A percentile compares a stretch with the other conserved stretches of the same genome.
Conservation (phyloP, 2,888 invertebrate species). For the Heliconius hortense region DNA sequence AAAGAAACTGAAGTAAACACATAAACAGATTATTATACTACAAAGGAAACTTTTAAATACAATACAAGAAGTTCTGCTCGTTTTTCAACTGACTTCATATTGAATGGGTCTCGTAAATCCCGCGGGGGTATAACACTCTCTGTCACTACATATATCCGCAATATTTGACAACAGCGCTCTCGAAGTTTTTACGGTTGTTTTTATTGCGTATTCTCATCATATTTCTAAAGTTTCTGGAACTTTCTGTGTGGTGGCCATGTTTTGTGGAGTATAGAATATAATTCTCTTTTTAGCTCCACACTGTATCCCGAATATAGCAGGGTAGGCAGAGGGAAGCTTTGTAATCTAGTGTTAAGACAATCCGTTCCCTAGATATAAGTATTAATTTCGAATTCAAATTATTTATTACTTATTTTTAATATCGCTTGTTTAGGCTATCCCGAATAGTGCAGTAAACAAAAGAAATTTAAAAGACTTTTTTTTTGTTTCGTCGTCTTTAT, state of each 20-base stretch:
- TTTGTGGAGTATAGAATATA: not conserved
- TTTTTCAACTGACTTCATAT: slow-evolving; percentile 19
- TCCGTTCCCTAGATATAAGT: no score
- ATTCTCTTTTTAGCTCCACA: no score
- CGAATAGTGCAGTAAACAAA: no score
- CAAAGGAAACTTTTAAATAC: not conserved
- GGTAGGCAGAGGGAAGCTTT: no score
- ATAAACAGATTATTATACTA: not conserved
- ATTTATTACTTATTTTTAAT: no score
- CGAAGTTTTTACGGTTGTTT: slow-evolving; percentile 47
- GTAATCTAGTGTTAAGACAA: no score
- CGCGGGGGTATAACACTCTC: slow-evolving; percentile 31
- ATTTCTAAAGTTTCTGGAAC: slow-evolving; percentile 42
- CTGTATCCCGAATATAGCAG: no score
- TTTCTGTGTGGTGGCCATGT: slow-evolving; percentile 24
- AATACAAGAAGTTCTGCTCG: not conserved
- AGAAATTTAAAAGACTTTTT: no score
- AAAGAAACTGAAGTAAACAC: no score
- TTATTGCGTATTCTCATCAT: slow-evolving; percentile 46
- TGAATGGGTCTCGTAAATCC: slow-evolving; percentile 29
- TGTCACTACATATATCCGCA: slow-evolving; percentile 46
- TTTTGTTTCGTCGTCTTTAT: no score
- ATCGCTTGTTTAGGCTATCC: no score
- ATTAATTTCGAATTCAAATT: no score
- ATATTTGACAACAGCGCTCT: slow-evolving; percentile 42